phyloP scores from a whole-genome alignment of 1,140 invertebrate genomes.

The Cyclina sinensis region DNA sequence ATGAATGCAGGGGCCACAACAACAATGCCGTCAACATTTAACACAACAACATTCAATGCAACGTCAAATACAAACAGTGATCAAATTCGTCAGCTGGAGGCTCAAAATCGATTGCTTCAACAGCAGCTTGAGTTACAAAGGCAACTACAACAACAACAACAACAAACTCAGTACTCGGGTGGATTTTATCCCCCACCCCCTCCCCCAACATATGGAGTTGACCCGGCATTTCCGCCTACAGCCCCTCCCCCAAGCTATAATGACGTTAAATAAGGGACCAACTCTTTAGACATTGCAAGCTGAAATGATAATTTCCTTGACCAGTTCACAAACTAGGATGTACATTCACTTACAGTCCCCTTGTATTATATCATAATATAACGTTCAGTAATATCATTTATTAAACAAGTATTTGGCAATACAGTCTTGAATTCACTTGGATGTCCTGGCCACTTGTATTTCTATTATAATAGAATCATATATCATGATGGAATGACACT shows the following conservation, averaged over 20 bases:
- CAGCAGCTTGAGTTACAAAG: conserved; percentile 19
- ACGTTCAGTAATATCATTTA: no score
- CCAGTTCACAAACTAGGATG: no score
- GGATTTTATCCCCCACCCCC: background rate
- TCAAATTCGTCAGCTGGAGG: conserved; percentile 5
- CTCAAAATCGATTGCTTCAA: conserved; percentile 22
- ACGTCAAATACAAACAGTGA: background rate
- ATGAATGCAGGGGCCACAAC: background rate
- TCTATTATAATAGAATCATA: no score
- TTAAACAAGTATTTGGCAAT: no score
- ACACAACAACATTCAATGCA: background rate
- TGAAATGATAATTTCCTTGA: no score
- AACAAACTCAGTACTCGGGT: background rate
- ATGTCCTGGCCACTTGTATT: no score
- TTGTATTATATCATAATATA: no score
- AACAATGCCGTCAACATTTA: background rate
- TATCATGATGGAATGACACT: no score
- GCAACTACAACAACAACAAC: conserved; percentile 17
- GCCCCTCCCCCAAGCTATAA: background rate
- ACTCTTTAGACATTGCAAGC: no score
- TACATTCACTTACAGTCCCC: no score
- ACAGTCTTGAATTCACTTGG: no score
- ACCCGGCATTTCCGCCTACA: background rate
- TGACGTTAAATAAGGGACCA: conserved; percentile 6
- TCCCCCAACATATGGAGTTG: background rate